Evolutionary conservation across 1,140 invertebrate genomes (phyloP).

Genomic region (Propsilocerus akamusi): DNA sequence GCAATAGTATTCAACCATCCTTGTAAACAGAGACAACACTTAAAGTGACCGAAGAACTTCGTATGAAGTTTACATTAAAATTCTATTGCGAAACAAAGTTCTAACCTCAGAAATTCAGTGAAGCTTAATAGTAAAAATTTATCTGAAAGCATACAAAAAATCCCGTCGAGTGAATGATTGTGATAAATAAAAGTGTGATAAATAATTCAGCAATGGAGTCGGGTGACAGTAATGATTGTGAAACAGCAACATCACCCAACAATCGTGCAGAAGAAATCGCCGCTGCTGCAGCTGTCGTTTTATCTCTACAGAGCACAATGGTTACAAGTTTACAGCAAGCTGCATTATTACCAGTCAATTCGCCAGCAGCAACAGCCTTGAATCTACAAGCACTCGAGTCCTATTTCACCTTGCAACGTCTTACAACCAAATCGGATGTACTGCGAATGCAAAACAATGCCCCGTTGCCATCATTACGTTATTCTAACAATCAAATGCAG

Average conservation of each 20-base stretch:
- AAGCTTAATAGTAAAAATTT: no score
- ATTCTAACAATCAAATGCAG: conserved; percentile 8
- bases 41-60: no score
- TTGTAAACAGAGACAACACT: no score
- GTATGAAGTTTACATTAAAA: no score
- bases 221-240: conserved; percentile 6
- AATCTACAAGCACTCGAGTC: conserved; percentile 68
- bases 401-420: conserved; percentile 56
- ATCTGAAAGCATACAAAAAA: not conserved
- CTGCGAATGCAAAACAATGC: conserved; percentile 13
- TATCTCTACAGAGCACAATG: conserved; percentile 57
- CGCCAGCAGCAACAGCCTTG: conserved; percentile 54
- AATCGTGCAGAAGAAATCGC: conserved; percentile 21
- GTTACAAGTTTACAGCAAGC: conserved; percentile 55
- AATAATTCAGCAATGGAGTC: conserved; percentile 8
- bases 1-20: no score
- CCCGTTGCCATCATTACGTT: conserved; percentile 15
- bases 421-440: conserved; percentile 29
- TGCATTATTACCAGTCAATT: conserved; percentile 52
- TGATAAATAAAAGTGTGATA: conserved; percentile 2
- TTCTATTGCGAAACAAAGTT: no score
- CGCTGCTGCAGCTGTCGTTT: conserved; percentile 33
- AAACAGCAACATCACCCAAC: conserved; percentile 6
- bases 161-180: not conserved
- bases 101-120: no score